Evolutionary conservation across 2,888 invertebrate genomes (phyloP).

Genomic region (Chrysolina oricalcia): DNA sequence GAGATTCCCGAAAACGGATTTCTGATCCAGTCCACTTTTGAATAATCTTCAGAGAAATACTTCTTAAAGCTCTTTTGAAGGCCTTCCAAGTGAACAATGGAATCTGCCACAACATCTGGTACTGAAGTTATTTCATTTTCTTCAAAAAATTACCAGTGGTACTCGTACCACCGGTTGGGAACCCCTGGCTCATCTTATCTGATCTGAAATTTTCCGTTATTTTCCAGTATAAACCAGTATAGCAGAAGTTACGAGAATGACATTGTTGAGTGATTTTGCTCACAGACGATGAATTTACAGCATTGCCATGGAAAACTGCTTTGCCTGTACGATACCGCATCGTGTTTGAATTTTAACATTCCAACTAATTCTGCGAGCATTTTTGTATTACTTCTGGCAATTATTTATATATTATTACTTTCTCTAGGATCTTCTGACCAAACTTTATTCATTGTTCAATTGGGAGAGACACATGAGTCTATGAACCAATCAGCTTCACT

Average conservation of each 20-base stretch:
- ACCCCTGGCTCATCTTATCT: no score
- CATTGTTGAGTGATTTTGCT: conserved; percentile 1
- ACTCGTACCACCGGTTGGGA: no score
- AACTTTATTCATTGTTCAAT: not conserved
- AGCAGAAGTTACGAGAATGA: not conserved
- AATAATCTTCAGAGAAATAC: no score
- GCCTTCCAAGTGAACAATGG: no score
- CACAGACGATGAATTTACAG: not conserved
- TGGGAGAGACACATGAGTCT: not conserved
- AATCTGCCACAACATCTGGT: no score
- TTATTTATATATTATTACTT: not conserved
- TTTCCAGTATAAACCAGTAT: no score
- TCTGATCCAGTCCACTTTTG: no score
- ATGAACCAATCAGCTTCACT: not conserved
- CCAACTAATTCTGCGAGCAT: not conserved
- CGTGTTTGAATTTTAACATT: not conserved
- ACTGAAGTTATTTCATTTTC: no score
- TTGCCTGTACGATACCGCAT: not conserved
- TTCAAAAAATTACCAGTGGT: no score
- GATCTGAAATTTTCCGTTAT: no score
- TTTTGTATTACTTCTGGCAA: not conserved
- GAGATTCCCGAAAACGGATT: no score
- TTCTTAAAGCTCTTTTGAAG: no score
- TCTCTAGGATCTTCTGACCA: not conserved
- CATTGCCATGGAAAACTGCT: not conserved